Evolutionary conservation across 2,888 invertebrate genomes (phyloP).

Genomic region (Zeuzera pyrina): DNA sequence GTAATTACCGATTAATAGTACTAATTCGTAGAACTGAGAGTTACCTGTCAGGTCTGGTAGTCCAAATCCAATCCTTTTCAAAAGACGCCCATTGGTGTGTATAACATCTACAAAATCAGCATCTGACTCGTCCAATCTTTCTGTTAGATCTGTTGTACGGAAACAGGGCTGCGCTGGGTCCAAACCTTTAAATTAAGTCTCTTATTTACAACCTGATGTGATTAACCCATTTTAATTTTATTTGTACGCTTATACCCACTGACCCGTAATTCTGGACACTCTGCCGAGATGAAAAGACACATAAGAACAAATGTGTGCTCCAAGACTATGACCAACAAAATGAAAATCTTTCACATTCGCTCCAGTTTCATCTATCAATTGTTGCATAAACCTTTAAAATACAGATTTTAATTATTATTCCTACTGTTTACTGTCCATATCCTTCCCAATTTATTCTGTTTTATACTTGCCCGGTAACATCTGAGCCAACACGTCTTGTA

Average conservation of each 20-base stretch:
- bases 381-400: constrained; percentile 54
- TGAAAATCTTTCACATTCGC: constrained; percentile 54
- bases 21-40: no score
- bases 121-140: constrained; percentile 69
- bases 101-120: constrained; percentile 76
- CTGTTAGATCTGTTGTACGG: constrained; percentile 41
- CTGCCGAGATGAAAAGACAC: constrained; percentile 63
- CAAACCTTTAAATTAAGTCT: constrained; percentile 44
- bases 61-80: constrained; percentile 72
- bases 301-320: constrained; percentile 75
- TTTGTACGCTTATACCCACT: constrained; percentile 10
- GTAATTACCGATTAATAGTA: no score
- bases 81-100: constrained; percentile 73
- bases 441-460: not conserved
- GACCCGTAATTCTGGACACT: constrained; percentile 67
- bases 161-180: constrained; percentile 79
- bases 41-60: constrained; percentile 72
- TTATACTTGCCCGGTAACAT: constrained; percentile 53
- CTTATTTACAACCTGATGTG: no score
- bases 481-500: constrained; percentile 69
- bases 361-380: constrained; percentile 49
- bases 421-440: not conserved
- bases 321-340: constrained; percentile 76
- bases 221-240: no score
- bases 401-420: not conserved